phyloP scores from a whole-genome alignment of 1,140 invertebrate species.

The Odontomachus brunneus region DNA sequence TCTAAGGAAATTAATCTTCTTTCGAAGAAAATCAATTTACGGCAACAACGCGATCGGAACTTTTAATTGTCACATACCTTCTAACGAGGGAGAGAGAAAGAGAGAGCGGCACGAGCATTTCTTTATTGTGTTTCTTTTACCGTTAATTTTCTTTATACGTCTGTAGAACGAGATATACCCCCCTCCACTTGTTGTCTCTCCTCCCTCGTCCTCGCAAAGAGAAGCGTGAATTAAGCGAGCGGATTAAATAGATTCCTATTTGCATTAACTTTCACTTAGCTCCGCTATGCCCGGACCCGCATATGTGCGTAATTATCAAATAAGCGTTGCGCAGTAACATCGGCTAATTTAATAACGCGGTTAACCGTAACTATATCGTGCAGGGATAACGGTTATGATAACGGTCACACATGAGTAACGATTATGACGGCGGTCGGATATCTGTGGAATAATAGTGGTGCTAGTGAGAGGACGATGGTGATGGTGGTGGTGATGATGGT shows the following conservation, averaged over 20 bases:
- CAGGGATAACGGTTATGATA: constrained; percentile 51
- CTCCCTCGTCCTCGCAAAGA: background rate
- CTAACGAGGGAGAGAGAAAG: too few species aligned
- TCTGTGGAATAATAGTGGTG: constrained; percentile 14
- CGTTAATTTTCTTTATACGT: too few species aligned
- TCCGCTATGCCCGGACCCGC: background rate
- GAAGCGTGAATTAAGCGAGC: background rate
- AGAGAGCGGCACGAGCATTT: too few species aligned
- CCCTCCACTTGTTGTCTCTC: too few species aligned
- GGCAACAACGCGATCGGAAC: background rate
- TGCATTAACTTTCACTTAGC: constrained; percentile 27
- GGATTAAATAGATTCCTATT: constrained; percentile 10
- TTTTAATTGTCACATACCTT: too few species aligned
- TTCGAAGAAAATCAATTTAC: too few species aligned
- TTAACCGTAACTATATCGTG: constrained; percentile 48
- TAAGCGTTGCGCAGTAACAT: constrained; percentile 56
- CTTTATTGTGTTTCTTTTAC: too few species aligned
- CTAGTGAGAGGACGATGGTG: constrained; percentile 16
- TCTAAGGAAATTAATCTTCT: too few species aligned
- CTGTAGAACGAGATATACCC: too few species aligned
- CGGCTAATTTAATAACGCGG: constrained; percentile 61
- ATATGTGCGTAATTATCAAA: constrained; percentile 23
- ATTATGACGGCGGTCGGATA: constrained; percentile 39
- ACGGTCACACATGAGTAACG: constrained; percentile 40
- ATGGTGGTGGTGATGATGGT: constrained; percentile 79